Conservation (phyloP, 2,888 invertebrate genomes). For the Zonitis immaculata region DNA sequence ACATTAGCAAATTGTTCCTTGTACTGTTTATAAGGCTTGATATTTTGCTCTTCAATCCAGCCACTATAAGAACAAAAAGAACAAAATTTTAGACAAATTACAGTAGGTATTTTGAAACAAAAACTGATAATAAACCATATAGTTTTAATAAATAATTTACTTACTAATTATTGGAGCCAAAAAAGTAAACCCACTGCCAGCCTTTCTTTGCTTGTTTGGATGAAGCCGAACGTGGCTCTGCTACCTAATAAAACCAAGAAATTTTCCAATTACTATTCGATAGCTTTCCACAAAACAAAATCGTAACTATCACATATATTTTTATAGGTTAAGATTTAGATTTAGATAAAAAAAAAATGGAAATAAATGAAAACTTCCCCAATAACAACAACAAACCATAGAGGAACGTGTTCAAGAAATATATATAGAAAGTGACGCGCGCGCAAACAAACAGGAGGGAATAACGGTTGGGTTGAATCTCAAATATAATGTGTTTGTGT, state of each 20-base stretch:
- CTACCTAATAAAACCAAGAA: conserved; percentile 67
- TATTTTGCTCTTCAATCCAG: conserved; percentile 82
- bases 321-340: too few relatives aligned
- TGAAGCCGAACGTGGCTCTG: conserved; percentile 71
- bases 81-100: conserved; percentile 4
- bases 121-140: neutral
- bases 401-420: neutral
- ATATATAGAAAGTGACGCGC: conserved; percentile 26
- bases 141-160: conserved; percentile 45
- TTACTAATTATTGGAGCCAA: conserved; percentile 94
- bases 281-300: too few relatives aligned
- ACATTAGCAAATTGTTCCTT: conserved; percentile 74
- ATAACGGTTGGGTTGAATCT: conserved; percentile 48
- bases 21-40: conserved; percentile 75
- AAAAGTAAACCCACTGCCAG: conserved; percentile 86
- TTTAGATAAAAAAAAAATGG: too few relatives aligned
- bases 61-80: conserved; percentile 59
- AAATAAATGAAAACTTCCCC: too few relatives aligned
- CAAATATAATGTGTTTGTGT: conserved; percentile 21
- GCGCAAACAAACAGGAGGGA: conserved; percentile 37
- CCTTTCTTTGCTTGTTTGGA: conserved; percentile 74
- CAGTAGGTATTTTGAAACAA: conserved; percentile 3
- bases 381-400: too few relatives aligned
- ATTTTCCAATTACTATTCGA: conserved; percentile 9
- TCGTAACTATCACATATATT: too few relatives aligned